Conservation (phyloP, 2,797 vertebrate species). For the Sparus aurata region DNA sequence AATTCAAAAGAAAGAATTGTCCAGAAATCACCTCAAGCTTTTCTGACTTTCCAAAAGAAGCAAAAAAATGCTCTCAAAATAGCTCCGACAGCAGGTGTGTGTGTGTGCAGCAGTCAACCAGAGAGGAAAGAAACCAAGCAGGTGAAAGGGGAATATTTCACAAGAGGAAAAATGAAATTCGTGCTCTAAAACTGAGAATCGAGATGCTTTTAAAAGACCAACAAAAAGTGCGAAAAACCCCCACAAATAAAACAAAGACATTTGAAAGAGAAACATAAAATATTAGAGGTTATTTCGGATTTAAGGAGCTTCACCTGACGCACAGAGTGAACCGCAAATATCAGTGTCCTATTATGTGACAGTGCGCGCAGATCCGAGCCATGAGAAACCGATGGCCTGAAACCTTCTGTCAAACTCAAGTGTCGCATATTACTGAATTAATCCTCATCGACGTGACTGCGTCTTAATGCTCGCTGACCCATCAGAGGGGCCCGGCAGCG, state of each 20-base stretch:
- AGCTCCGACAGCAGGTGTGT: slow-evolving; percentile 7
- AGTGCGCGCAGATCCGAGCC: slow-evolving; percentile 47
- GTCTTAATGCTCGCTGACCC: slow-evolving; percentile 80
- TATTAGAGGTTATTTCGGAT: background rate
- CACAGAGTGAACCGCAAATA: slow-evolving; percentile 27
- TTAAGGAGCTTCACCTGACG: background rate
- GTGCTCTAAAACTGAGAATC: background rate
- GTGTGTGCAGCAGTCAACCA: slow-evolving; percentile 5
- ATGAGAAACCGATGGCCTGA: slow-evolving; percentile 69
- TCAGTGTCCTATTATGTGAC: slow-evolving; percentile 56
- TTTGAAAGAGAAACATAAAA: background rate
- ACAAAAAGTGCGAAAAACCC: background rate
- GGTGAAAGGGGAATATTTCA: slow-evolving; percentile 33
- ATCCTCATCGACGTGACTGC: slow-evolving; percentile 69
- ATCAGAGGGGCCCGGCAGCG: slow-evolving; percentile 70
- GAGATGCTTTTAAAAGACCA: background rate
- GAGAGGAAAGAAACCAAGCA: slow-evolving; percentile 35
- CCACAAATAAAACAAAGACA: background rate
- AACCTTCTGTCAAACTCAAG: slow-evolving; percentile 74
- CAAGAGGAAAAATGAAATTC: slow-evolving; percentile 7
- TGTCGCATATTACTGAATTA: slow-evolving; percentile 73
- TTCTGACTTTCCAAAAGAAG: slow-evolving; percentile 4
- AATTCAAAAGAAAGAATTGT: background rate
- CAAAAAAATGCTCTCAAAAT: slow-evolving; percentile 1
- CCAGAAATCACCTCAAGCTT: background rate